Evolutionary conservation across 2,113 vertebrate genomes (phyloP).

Genomic region (Gymnocephalus cernua): DNA sequence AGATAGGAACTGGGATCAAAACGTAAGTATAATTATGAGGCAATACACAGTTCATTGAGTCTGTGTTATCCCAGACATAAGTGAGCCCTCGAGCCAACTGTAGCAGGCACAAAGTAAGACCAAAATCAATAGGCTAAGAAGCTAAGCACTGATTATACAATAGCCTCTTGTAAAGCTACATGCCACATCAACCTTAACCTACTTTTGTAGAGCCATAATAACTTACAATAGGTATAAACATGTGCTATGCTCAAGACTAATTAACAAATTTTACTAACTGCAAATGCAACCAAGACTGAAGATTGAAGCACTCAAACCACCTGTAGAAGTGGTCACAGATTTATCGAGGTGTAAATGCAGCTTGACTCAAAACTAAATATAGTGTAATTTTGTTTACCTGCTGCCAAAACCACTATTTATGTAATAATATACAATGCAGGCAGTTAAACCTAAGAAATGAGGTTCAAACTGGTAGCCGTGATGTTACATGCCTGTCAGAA

Average conservation of each 20-base stretch:
- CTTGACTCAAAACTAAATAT: neutral
- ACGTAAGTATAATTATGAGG: conserved; percentile 18
- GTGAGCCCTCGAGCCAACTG: conserved; percentile 32
- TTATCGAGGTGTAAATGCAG: neutral
- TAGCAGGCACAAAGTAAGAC: conserved; percentile 46
- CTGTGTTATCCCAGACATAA: conserved; percentile 27
- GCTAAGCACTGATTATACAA: conserved; percentile 60
- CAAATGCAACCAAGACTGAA: conserved; percentile 3
- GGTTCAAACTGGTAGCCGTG: neutral
- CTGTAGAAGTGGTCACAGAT: neutral
- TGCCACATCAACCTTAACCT: conserved; percentile 57
- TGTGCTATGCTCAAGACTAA: conserved; percentile 12
- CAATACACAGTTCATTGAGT: conserved; percentile 47
- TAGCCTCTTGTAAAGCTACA: conserved; percentile 49
- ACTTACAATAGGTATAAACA: conserved; percentile 51
- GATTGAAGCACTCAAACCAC: neutral
- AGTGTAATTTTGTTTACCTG: neutral
- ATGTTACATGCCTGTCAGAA: neutral
- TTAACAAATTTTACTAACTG: neutral
- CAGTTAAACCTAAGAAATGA: neutral
- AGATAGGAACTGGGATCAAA: conserved; percentile 44
- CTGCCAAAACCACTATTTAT: neutral
- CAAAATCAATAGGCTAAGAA: conserved; percentile 67
- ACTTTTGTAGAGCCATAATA: conserved; percentile 32
- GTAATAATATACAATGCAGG: neutral